Evolutionary conservation across 2,113 vertebrate species (phyloP), one percentile per base, ranked within the genome.

Genomic region (Sapajus apella): DNA sequence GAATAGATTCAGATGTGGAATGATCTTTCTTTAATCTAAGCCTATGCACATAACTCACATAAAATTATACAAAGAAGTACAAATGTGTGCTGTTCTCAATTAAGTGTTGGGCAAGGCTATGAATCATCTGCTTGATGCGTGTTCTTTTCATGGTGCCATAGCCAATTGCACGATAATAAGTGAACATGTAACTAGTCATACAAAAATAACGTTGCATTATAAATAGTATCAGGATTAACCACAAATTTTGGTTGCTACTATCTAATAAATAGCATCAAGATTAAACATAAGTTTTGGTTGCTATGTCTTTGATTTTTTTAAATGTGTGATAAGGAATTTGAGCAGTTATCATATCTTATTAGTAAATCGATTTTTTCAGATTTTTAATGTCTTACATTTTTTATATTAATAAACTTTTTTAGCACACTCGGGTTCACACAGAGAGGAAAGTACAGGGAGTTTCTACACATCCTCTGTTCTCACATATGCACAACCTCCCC

Each of bases 1-100:
- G 32, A 68, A 68, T 17, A n/a, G 66, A 35, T 68, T 68, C 30
- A 35, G 66, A 68, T 35, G 16, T 68, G 32, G 16, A 68, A 68
- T 68, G 66, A 92, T 86, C 80, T 92, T 92, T 90, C 89, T 81
- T 85, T 94, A 86, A 92, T 89, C 43, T 43, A 90, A 92, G 52
- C 30, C 76, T 50, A 50, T 9, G 72, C 58, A 50, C 79, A 75
- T 64, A 35, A 64, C 81, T 85, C 61, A 23, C 1, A 1, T 58
- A 45, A 68, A 84, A 83, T 55, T n/a, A n/a, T 17, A 40, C 58
- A 94, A 72, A 18, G 30, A n/a, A 43, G 83, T 14, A 47, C 66
- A 76, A 52, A 64, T 40, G 32, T n/a, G 80, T 32, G 4, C 92
- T 91, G 96, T 93, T 96, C 77, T 95, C 77, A 75, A 10, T 94